Evolutionary conservation across 2,888 invertebrate species (phyloP), one percentile per base, ranked within the genome.

Genomic region (Lithophane ornitopus): DNA sequence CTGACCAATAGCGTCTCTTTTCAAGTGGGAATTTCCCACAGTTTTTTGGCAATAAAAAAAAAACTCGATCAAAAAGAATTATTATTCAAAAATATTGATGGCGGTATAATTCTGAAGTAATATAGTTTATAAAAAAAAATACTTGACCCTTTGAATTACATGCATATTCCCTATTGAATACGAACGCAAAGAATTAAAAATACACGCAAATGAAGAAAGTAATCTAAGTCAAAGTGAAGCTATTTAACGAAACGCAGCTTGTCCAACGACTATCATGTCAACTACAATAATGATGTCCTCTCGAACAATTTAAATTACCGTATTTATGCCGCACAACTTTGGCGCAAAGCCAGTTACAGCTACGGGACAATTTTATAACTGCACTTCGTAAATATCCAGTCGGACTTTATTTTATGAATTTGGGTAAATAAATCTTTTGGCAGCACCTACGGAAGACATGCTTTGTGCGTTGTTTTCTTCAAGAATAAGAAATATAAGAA

Each of bases 311-410:
- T 82, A 67, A 79, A 87, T 81, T 70, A 72, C 44, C 28, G 65
- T 72, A 63, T 71, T 41, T 26, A 56, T n/a, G 68, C 14, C 59
- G 66, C 72, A 61, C 34, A 73, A 39, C 26, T 28, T 54, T 87
- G 87, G 87, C 79, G 11, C 14, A 4, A 19, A 26, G 82, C 85
- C 87, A 87, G 58, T 56, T 41, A 68, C 72, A 49, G 22, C 68
- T 9, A 49, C 67, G 61, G 28, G 56, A 82, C 81, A 72, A 56
- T 78, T 86, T 80, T 79, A 79, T 84, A 80, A 87, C 58, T 85
- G 80, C 77, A 75, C 65, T 67, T 54, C 65, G 34, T 63, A 49
- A 61, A 79, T 72, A 74, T 61, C 54, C 52, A 26, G 44, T 49
- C 19, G 9, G 46, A 78, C 28, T 69, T 78, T 70, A 54, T 70